Conservation (phyloP, 2,113 vertebrate genomes). For the Myotis brandtii region DNA sequence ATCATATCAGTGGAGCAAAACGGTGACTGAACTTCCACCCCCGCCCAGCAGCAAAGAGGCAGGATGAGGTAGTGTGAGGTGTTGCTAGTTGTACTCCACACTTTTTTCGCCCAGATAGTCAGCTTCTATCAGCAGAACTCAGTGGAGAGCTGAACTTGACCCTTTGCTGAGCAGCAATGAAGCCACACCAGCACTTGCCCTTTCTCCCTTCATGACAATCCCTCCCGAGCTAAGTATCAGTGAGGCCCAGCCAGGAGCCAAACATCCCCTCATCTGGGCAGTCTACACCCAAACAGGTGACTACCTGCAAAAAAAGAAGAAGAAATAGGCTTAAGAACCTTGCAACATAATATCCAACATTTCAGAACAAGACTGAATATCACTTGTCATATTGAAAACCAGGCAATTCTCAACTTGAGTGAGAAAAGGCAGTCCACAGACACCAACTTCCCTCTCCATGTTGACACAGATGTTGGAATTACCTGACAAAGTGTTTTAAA, state of each 20-base stretch:
- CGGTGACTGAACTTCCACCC: not conserved
- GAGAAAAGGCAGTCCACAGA: not conserved
- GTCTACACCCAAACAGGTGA: not conserved
- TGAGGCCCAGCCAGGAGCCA: not conserved
- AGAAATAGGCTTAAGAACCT: not conserved
- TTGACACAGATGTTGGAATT: not conserved
- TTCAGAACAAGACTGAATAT: not conserved
- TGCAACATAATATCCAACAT: not conserved
- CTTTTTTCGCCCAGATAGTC: not conserved
- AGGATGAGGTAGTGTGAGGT: not conserved
- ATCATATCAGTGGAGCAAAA: not conserved
- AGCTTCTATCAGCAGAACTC: not conserved
- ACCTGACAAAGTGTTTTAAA: not conserved
- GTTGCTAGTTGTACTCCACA: not conserved
- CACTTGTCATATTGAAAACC: not conserved
- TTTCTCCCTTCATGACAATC: too few relatives aligned
- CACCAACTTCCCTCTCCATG: not conserved
- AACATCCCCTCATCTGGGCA: not conserved
- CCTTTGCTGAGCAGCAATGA: not conserved
- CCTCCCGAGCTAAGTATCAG: accelerated
- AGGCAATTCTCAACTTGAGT: not conserved
- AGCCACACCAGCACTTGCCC: not conserved
- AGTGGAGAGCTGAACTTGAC: not conserved
- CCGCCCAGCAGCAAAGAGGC: not conserved
- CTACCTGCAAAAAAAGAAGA: not conserved